Base-by-base conservation (phyloP, 2,888 invertebrate species). In the Hyles lineata region DNA sequence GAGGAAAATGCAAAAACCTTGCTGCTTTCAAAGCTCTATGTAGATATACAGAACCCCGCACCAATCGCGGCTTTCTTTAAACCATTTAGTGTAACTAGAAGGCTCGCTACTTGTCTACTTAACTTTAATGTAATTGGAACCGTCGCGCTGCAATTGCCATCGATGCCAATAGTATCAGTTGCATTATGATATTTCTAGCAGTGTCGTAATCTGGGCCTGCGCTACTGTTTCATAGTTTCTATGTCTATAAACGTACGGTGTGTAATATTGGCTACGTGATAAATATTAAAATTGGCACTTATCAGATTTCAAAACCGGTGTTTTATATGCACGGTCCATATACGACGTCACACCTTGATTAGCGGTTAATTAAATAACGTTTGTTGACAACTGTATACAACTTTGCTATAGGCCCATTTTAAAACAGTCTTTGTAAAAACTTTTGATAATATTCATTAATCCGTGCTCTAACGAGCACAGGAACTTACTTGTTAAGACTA, bases 101-200 rank as follows among this genome's bases (percentile, higher is more conserved):
- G 58, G 59, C 29, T 63, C 32, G 70, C 43, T 58, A 67, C 70
- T 58, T 35, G 70, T 76, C 75, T 74, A 72, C 71, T 73, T 55
- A 75, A 78, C 79, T 75, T 62, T 71, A 72, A 72, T 72, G 73
- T 78, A 78, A 80, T 67, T 50, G 35, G 73, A 77, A 70, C 73
- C 71, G 80, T 79, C 74, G 74, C 80, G 83, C 78, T 83, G 81
- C 77, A 80, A 74, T 83, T 79, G 77, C 79, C 77, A 84, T 85
- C 80, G 81, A 76, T 84, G 81, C 80, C 83, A 81, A 73, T 77
- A 58, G 77, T 83, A 79, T 85, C 80, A 75, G 75, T 83, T 80
- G 80, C 81, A 78, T 76, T 82, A 79, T 74, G 74, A 74, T 79
- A 78, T 78, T 74, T 70, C 61, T 55, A 72, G 11, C 29, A 29